Evolutionary conservation across 1,140 invertebrate species (phyloP).

Genomic region (Linepithema humile): DNA sequence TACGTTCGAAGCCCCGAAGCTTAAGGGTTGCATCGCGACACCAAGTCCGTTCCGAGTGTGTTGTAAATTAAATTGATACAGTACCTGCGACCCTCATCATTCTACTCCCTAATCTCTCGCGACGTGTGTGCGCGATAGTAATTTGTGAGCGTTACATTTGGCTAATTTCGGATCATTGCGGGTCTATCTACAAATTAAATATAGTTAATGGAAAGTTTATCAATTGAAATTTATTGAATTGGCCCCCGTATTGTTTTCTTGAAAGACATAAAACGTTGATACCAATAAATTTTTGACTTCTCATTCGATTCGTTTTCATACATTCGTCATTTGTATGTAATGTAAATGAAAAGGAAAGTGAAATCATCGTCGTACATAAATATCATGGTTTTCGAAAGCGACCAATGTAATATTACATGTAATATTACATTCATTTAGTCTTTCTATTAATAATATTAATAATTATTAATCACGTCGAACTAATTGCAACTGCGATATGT

Average conservation of each 20-base stretch:
- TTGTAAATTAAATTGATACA: slow-evolving; percentile 57
- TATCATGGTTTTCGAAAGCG: neutral
- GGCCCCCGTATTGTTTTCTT: neutral
- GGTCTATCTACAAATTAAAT: neutral
- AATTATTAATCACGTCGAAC: slow-evolving; percentile 32
- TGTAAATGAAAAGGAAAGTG: neutral
- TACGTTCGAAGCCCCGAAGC: slow-evolving; percentile 14
- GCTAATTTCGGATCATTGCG: slow-evolving; percentile 14
- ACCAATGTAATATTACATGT: neutral
- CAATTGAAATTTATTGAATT: neutral
- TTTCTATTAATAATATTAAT: slow-evolving; percentile 25
- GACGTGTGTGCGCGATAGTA: neutral
- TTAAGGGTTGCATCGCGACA: slow-evolving; percentile 24
- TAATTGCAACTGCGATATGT: slow-evolving; percentile 38
- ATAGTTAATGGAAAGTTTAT: neutral
- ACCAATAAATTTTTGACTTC: neutral
- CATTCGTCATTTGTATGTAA: neutral
- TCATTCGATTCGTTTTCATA: neutral
- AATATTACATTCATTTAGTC: neutral
- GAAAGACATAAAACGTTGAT: neutral
- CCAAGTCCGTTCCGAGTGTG: slow-evolving; percentile 21
- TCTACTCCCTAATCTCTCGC: slow-evolving; percentile 39
- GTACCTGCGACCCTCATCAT: slow-evolving; percentile 32
- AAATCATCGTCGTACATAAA: neutral
- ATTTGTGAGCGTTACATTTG: slow-evolving; percentile 27